Conservation (phyloP, 2,888 invertebrate species). For the Sesamia inferens region DNA sequence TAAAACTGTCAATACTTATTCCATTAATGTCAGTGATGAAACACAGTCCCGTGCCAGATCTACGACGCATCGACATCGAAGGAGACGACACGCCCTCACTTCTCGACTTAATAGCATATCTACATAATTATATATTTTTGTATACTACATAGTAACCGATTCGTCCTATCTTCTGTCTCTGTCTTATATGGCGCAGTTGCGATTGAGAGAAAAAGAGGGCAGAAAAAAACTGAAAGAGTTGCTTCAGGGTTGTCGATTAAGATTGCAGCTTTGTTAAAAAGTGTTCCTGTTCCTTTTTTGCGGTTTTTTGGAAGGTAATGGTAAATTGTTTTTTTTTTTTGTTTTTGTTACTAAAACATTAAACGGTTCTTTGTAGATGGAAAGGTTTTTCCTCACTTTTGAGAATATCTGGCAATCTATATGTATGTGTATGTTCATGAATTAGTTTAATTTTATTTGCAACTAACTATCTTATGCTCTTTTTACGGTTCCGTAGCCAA, state of each 20-base stretch:
- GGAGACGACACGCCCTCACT: constrained; percentile 63
- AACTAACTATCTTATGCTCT: too few species aligned
- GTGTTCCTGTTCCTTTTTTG: constrained; percentile 46
- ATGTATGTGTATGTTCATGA: too few species aligned
- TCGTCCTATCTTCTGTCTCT: constrained; percentile 42
- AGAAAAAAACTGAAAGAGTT: constrained; percentile 40
- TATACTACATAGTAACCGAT: constrained; percentile 30
- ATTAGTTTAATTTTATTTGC: too few species aligned
- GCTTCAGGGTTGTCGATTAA: constrained; percentile 52
- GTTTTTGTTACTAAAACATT: background rate
- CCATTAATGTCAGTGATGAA: constrained; percentile 44
- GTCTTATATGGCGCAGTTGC: constrained; percentile 33
- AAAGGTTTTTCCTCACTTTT: background rate
- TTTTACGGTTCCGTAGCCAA: too few species aligned
- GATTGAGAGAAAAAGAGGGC: constrained; percentile 53
- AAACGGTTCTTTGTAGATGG: background rate
- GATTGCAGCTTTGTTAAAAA: constrained; percentile 10
- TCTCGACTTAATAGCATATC: constrained; percentile 21
- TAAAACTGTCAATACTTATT: constrained; percentile 17
- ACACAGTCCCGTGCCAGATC: constrained; percentile 57
- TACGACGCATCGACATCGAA: constrained; percentile 29
- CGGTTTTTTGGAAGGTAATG: background rate
- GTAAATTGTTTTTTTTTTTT: background rate
- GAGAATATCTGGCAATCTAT: background rate
- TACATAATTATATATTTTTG: background rate